phyloP scores from a whole-genome alignment of 2,888 invertebrate species.

The Acutogordius australiensis region DNA sequence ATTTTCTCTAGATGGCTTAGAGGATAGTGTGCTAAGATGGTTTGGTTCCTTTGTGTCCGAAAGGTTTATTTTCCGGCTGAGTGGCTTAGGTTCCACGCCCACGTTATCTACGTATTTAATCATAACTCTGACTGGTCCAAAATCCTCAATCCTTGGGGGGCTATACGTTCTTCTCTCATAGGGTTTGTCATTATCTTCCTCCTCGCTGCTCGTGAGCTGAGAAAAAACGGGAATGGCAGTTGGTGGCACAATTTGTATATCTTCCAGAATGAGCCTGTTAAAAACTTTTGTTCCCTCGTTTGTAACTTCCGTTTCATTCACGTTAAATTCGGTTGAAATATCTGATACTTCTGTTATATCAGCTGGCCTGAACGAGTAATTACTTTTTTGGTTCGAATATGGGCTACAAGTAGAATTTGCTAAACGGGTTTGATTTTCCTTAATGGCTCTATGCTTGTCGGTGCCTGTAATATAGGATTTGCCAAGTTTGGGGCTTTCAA shows the following conservation, averaged over 20 bases:
- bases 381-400: background rate
- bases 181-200: too few relatives aligned
- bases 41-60: background rate
- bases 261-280: background rate
- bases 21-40: background rate
- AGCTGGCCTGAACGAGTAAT: background rate
- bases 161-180: too few relatives aligned
- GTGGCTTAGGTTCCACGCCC: too few relatives aligned
- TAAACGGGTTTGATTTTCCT: background rate
- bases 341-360: background rate
- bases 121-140: background rate
- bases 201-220: background rate
- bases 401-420: background rate
- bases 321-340: background rate
- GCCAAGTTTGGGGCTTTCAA: background rate
- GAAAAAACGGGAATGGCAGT: too few relatives aligned
- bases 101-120: background rate
- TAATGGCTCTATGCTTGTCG: too few relatives aligned
- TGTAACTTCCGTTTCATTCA: background rate
- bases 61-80: background rate
- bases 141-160: background rate
- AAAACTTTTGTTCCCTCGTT: background rate
- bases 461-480: too few relatives aligned
- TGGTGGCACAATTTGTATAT: too few relatives aligned
- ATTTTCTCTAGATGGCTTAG: too few relatives aligned